phyloP scores from a whole-genome alignment of 2,797 vertebrate species.

The Corythornis leucogaster region DNA sequence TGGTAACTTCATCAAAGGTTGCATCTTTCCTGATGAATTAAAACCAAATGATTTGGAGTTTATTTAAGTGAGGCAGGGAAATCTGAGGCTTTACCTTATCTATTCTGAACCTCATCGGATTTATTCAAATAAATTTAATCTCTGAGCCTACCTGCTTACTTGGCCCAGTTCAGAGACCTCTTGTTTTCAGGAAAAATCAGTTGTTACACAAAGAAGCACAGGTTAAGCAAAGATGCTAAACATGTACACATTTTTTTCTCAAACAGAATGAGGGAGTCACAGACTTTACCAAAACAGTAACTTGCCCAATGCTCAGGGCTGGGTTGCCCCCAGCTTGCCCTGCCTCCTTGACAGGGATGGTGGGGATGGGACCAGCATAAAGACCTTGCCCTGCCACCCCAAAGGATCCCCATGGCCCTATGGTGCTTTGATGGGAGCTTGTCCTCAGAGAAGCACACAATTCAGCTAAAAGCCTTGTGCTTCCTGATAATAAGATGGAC shows the following conservation, averaged over 20 bases:
- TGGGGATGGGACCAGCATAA: neutral
- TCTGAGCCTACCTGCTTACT: neutral
- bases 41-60: neutral
- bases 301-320: fast-evolving
- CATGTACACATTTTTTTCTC: neutral
- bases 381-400: neutral
- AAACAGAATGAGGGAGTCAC: neutral
- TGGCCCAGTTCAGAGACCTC: neutral
- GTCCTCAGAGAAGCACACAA: neutral
- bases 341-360: neutral
- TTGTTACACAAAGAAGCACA: neutral
- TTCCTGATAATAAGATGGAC: neutral
- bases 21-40: neutral
- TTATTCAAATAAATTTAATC: neutral
- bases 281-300: neutral
- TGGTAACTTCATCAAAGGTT: neutral
- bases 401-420: fast-evolving
- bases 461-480: neutral
- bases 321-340: neutral
- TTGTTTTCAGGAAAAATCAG: neutral
- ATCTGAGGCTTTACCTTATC: neutral
- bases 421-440: neutral
- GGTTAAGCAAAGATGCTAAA: neutral
- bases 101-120: neutral
- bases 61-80: neutral